Evolutionary conservation across 2,113 vertebrate species (phyloP), one percentile per base, ranked within the genome.

Genomic region (Mungos mungo): DNA sequence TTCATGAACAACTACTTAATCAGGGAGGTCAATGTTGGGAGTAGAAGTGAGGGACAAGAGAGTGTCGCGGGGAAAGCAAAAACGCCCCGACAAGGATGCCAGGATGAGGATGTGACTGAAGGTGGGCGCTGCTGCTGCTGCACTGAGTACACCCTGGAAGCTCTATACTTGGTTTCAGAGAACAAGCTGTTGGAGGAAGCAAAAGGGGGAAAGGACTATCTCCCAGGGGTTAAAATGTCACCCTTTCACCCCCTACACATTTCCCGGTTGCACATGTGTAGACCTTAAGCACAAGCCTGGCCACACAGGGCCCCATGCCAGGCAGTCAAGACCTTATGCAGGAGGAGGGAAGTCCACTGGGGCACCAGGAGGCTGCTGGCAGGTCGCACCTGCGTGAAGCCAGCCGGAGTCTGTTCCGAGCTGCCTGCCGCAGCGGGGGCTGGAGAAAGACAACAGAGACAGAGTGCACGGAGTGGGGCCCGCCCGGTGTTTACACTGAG

Each of bases 381-480:
- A 33, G 33, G 18, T 15, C 35, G 25, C 21, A 45, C 74, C 54
- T 52, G 18, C 3, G 10, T n/a, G 14, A 41, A 29, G 19, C 25
- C 25, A 3, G 23, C 13, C 35, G 47, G 71, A 74, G 74, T 4
- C 33, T 1, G 27, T 19, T 33, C 19, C 41, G 35, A 12, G 4
- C 14, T 50, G 7, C 7, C 31, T 13, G 5, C 16, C 54, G 19
- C 29, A 13, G 8, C 1, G 13, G 47, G 82, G 5, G 13, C 25
- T 96, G 18, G 54, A n/a, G 45, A 8, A 3, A 77, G 33, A 45
- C 25, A 25, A 11, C 12, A 21, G 45, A 68, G 41, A 27, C 2
- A 0, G 2, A 0, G 21, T 19, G 14, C 2, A 0, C 45, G 21
- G 41, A 25, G 45, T 2, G 65, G 54, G 4, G 14, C 23, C 54